phyloP scores from a whole-genome alignment of 30 jellyfish, hydroid and myxozoan genomes.

The Turritopsis rubra region DNA sequence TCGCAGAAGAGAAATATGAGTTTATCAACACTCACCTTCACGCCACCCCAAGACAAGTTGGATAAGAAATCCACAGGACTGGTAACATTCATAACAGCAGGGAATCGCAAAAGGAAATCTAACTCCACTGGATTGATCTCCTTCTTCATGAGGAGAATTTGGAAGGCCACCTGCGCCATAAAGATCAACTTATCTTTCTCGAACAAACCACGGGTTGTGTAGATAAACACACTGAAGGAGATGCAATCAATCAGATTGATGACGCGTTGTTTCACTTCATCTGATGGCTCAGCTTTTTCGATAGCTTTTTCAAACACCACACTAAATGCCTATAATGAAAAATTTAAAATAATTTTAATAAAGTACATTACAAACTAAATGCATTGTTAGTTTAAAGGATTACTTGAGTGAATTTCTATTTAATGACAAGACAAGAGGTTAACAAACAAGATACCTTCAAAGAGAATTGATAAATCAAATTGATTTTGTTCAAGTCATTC shows the following conservation, averaged over 20 bases:
- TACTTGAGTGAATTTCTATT: no score
- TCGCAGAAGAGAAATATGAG: not conserved
- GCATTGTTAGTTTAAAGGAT: no score
- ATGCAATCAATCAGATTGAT: conserved; percentile 83
- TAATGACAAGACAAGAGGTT: no score
- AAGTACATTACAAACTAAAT: no score
- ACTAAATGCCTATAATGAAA: conserved; percentile 83
- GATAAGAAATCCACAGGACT: conserved; percentile 98
- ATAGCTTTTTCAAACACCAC: conserved; percentile 98
- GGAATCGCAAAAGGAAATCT: conserved; percentile 91
- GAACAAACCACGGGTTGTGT: conserved; percentile 96
- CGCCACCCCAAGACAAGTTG: conserved; percentile 96
- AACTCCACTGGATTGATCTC: conserved; percentile 88
- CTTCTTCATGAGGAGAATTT: conserved; percentile 93
- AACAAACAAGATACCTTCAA: conserved; percentile 54
- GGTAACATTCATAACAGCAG: conserved; percentile 72
- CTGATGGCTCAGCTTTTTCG: conserved; percentile 82
- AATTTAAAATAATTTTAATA: no score
- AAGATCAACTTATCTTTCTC: conserved; percentile 94
- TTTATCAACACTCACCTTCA: conserved; percentile 50
- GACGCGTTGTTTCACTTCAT: conserved; percentile 90
- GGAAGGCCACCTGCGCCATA: conserved; percentile 98
- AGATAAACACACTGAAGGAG: conserved; percentile 84
- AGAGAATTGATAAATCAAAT: conserved; percentile 93
- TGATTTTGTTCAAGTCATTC: conserved; percentile 90